Evolutionary conservation across 2,888 invertebrate genomes (phyloP).

Genomic region (Gortyna flavago): DNA sequence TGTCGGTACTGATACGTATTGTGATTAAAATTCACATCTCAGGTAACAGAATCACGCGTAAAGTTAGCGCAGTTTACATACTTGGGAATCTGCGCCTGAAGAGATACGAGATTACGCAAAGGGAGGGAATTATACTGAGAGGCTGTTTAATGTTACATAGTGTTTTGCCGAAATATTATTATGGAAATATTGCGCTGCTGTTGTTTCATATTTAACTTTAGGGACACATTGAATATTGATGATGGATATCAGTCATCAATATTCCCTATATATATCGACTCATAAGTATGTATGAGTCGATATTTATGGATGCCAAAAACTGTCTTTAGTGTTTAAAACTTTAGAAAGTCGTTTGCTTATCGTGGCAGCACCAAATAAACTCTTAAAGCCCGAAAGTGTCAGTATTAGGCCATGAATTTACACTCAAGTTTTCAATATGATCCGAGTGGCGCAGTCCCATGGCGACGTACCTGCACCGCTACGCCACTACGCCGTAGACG

Average conservation of each 20-base stretch:
- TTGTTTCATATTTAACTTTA: conserved; percentile 5
- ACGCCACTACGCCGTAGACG: conserved; percentile 58
- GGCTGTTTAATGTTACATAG: conserved; percentile 3
- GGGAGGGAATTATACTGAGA: conserved; percentile 43
- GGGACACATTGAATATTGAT: background rate
- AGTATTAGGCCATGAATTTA: background rate
- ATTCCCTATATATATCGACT: too few relatives aligned
- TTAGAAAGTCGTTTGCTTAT: background rate
- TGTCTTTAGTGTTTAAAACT: background rate
- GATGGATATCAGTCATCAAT: background rate
- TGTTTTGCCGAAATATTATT: conserved; percentile 15
- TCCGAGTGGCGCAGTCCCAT: conserved; percentile 30
- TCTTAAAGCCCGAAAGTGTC: background rate
- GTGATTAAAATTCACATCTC: conserved; percentile 52
- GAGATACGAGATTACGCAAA: conserved; percentile 37
- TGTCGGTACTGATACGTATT: conserved; percentile 21
- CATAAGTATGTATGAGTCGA: too few relatives aligned
- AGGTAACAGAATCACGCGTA: conserved; percentile 53
- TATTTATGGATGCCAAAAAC: background rate
- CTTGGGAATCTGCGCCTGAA: conserved; percentile 31
- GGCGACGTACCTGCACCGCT: conserved; percentile 42
- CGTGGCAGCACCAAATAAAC: background rate
- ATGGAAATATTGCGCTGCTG: conserved; percentile 4
- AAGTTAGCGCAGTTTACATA: conserved; percentile 56
- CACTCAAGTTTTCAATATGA: conserved; percentile 8